Conservation (phyloP, 1,140 invertebrate species). For the Drosophila micromelanica region DNA sequence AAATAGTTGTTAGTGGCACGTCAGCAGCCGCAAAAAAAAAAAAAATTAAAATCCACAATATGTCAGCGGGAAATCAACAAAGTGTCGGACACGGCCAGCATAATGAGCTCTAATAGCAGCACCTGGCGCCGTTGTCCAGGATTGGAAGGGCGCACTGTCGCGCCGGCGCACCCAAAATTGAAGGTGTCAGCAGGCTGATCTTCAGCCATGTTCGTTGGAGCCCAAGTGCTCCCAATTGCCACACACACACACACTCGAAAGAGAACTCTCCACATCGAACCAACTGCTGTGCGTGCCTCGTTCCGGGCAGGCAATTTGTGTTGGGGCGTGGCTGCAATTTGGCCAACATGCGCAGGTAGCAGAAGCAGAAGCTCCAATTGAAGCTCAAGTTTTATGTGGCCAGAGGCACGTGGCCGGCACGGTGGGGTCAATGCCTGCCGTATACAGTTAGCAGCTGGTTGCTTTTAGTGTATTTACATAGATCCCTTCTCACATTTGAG, state of each 20-base stretch:
- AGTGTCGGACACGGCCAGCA: conserved; percentile 51
- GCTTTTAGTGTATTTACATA: background rate
- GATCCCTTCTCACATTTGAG: too few relatives aligned
- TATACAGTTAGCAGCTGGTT: background rate
- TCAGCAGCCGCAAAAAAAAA: conserved; percentile 34
- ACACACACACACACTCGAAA: background rate
- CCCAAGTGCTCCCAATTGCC: conserved; percentile 21
- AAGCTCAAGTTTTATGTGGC: conserved; percentile 35
- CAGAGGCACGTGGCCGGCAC: conserved; percentile 65
- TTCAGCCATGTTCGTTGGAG: conserved; percentile 9
- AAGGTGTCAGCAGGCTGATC: conserved; percentile 77
- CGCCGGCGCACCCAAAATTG: conserved; percentile 36
- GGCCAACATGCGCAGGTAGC: conserved; percentile 39
- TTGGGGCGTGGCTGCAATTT: conserved; percentile 66
- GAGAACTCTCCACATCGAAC: conserved; percentile 11
- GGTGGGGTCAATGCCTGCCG: conserved; percentile 54
- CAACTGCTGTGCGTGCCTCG: conserved; percentile 41
- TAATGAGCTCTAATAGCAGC: conserved; percentile 64
- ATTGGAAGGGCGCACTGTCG: conserved; percentile 13
- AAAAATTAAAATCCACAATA: conserved; percentile 32
- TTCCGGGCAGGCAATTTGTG: conserved; percentile 40
- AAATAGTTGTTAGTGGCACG: conserved; percentile 18
- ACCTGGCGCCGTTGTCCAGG: conserved; percentile 30
- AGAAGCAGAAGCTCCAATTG: conserved; percentile 34
- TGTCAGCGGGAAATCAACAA: conserved; percentile 67